A percentile compares a stretch with the other conserved stretches of the same genome.
phyloP scores from a whole-genome alignment of 2,888 invertebrate species.

The Leucoma salicis region DNA sequence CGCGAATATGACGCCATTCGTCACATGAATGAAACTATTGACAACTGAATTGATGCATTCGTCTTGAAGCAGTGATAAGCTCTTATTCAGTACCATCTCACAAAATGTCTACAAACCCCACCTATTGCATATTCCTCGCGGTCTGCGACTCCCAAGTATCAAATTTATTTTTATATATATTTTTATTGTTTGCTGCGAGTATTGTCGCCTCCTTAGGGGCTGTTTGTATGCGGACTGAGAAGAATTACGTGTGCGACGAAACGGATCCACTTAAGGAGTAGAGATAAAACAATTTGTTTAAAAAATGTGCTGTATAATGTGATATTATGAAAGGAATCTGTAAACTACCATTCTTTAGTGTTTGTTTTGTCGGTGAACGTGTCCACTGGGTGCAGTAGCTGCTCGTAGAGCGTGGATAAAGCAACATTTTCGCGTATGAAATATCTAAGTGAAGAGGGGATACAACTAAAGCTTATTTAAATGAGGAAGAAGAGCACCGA shows the following conservation, averaged over 20 bases:
- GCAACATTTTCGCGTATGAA: conserved; percentile 52
- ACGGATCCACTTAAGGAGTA: conserved; percentile 66
- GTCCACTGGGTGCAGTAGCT: conserved; percentile 47
- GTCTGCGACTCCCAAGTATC: conserved; percentile 62
- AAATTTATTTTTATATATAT: conserved; percentile 79
- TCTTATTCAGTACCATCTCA: conserved; percentile 21
- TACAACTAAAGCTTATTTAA: conserved; percentile 33
- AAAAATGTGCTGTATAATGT: conserved; percentile 63
- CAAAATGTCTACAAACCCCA: conserved; percentile 35
- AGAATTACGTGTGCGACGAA: conserved; percentile 69
- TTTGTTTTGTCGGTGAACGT: conserved; percentile 55
- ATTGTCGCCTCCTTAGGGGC: conserved; percentile 77
- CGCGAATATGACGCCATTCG: conserved; percentile 48
- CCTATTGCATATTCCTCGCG: conserved; percentile 61
- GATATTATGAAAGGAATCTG: conserved; percentile 53
- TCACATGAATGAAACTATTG: conserved; percentile 48
- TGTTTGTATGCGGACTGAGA: conserved; percentile 77
- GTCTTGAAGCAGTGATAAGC: conserved; percentile 28
- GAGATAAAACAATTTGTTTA: conserved; percentile 78
- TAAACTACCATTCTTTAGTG: conserved; percentile 48
- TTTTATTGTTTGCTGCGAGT: conserved; percentile 77
- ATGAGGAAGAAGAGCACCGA: conserved; percentile 24
- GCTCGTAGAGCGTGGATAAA: conserved; percentile 39
- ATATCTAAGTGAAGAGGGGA: conserved; percentile 37
- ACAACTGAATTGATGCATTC: conserved; percentile 37